Evolutionary conservation across 2,797 vertebrate genomes (phyloP).

Genomic region (Crossoptilon crossoptilon): DNA sequence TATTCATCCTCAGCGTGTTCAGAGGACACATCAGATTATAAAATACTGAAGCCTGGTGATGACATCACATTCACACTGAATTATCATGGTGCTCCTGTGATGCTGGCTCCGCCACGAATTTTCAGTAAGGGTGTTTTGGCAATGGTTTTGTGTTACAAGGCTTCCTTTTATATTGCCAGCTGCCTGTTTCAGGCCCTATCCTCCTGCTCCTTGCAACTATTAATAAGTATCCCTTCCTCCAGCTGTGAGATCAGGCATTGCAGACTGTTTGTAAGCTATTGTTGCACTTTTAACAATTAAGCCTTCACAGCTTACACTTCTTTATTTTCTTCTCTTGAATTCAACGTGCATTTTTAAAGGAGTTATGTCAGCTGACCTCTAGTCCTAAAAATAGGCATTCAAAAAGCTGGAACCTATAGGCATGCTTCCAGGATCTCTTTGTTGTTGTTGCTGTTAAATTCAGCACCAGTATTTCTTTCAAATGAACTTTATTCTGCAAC

Average conservation of each 20-base stretch:
- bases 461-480: background rate
- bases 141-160: background rate
- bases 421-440: background rate
- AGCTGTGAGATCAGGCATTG: slow-evolving; percentile 32
- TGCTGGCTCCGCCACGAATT: background rate
- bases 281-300: slow-evolving; percentile 45
- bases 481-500: background rate
- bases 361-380: background rate
- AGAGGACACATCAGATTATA: background rate
- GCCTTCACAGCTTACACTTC: slow-evolving; percentile 11
- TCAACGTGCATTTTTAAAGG: slow-evolving; percentile 31
- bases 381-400: slow-evolving; percentile 30
- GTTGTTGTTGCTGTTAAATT: background rate
- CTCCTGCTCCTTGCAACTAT: slow-evolving; percentile 21
- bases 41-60: background rate
- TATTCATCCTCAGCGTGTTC: background rate
- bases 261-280: slow-evolving; percentile 44
- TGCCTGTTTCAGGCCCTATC: slow-evolving; percentile 10
- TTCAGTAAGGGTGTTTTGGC: background rate
- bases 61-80: rapidly evolving
- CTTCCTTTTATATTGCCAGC: slow-evolving; percentile 12
- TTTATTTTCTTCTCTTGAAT: background rate
- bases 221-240: slow-evolving; percentile 58
- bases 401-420: background rate
- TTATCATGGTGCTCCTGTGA: background rate